Conservation (phyloP, 2,113 vertebrate species). For the Nothocercus nigrocapillus region DNA sequence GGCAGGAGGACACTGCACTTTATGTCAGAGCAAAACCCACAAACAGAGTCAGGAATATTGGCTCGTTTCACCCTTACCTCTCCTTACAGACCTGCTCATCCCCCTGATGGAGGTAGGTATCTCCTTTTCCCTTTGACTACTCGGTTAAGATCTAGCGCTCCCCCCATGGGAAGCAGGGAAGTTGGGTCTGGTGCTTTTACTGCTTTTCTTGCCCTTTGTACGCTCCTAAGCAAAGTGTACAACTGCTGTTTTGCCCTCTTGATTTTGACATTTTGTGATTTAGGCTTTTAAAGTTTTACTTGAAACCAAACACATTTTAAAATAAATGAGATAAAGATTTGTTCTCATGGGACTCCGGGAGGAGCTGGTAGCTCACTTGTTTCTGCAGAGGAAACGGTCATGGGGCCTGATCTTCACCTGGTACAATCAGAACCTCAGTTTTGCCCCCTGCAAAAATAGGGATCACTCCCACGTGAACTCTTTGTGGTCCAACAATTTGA, state of each 20-base stretch:
- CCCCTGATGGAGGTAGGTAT: background rate
- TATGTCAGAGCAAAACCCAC: accelerated
- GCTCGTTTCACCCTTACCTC: background rate
- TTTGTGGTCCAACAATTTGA: background rate
- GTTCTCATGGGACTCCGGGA: accelerated
- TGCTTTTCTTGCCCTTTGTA: no score
- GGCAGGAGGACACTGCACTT: background rate
- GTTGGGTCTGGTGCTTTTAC: background rate
- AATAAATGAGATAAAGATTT: background rate
- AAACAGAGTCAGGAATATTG: background rate
- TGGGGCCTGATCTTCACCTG: background rate
- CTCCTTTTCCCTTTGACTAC: accelerated
- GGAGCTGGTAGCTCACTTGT: background rate
- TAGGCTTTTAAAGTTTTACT: background rate
- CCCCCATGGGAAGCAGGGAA: background rate
- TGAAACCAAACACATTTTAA: background rate
- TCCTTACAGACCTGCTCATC: accelerated
- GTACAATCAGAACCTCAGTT: background rate
- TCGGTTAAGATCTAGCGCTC: accelerated
- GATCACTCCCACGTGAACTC: background rate
- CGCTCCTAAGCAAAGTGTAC: accelerated
- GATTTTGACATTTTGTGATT: background rate
- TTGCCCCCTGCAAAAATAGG: background rate
- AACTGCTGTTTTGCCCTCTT: accelerated
- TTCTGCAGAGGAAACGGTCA: background rate